Evolutionary conservation across 2,888 invertebrate species (phyloP).

Genomic region (Spilosoma lubricipeda): DNA sequence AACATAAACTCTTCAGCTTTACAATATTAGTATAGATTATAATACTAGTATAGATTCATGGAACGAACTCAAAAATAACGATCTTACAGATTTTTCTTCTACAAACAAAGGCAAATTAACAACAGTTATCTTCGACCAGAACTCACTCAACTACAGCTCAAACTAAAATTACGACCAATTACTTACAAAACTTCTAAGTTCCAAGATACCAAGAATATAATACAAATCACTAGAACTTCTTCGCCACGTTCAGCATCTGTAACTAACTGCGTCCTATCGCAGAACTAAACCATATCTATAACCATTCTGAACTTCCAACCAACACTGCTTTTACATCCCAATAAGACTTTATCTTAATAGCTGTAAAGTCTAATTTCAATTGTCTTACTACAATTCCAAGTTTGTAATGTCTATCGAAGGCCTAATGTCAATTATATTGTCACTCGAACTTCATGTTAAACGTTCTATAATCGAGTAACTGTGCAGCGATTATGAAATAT

Average conservation of each 20-base stretch:
- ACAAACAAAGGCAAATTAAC: no score
- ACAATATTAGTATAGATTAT: no score
- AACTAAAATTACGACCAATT: conserved; percentile 51
- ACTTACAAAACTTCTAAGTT: conserved; percentile 43
- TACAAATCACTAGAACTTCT: conserved; percentile 62
- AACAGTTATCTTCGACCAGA: not conserved
- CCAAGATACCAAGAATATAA: conserved; percentile 48
- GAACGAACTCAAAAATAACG: no score
- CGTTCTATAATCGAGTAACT: conserved; percentile 63
- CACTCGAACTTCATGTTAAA: conserved; percentile 64
- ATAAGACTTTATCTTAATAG: conserved; percentile 57
- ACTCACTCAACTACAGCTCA: conserved; percentile 15
- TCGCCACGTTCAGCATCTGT: conserved; percentile 57
- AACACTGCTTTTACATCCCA: conserved; percentile 59
- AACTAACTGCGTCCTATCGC: conserved; percentile 59
- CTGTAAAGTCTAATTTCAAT: conserved; percentile 64
- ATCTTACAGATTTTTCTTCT: no score
- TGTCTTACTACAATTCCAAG: conserved; percentile 38
- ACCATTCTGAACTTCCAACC: conserved; percentile 63
- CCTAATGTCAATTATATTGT: conserved; percentile 73
- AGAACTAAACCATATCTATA: conserved; percentile 66
- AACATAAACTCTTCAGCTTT: no score
- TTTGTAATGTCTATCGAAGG: conserved; percentile 42
- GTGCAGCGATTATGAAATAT: conserved; percentile 50
- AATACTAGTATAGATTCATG: no score